A percentile compares a stretch with the other conserved stretches of the same genome.
Conservation (phyloP, 2,113 vertebrate species). For the Ornithorhynchus anatinus region DNA sequence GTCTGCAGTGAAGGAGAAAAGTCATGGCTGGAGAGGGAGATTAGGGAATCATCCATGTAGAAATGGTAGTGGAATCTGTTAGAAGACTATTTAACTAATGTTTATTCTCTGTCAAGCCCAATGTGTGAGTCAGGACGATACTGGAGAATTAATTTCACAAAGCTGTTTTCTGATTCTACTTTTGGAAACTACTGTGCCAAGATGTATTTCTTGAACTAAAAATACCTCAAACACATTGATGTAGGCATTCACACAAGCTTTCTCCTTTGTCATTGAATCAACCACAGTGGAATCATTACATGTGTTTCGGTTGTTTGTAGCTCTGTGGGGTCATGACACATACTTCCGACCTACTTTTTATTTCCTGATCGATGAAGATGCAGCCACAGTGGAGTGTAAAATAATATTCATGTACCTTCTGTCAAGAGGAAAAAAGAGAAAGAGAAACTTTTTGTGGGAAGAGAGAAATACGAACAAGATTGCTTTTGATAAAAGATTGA, state of each 20-base stretch:
- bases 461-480: constrained; percentile 67
- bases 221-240: neutral
- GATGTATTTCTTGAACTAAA: neutral
- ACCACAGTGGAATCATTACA: constrained; percentile 11
- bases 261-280: neutral
- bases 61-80: too few species aligned
- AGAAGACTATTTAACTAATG: too few species aligned
- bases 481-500: constrained; percentile 72
- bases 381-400: constrained; percentile 58
- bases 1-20: too few species aligned
- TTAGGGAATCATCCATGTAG: too few species aligned
- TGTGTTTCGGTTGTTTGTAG: constrained; percentile 29
- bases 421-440: constrained; percentile 23
- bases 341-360: constrained; percentile 53
- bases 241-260: neutral
- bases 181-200: neutral
- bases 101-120: neutral
- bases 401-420: constrained; percentile 61
- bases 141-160: constrained; percentile 9
- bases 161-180: neutral
- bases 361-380: constrained; percentile 57
- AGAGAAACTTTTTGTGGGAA: constrained; percentile 32
- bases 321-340: constrained; percentile 31
- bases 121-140: neutral
- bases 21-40: too few species aligned